Evolutionary conservation across 2,113 vertebrate genomes (phyloP).

Genomic region (Cercocebus atys): DNA sequence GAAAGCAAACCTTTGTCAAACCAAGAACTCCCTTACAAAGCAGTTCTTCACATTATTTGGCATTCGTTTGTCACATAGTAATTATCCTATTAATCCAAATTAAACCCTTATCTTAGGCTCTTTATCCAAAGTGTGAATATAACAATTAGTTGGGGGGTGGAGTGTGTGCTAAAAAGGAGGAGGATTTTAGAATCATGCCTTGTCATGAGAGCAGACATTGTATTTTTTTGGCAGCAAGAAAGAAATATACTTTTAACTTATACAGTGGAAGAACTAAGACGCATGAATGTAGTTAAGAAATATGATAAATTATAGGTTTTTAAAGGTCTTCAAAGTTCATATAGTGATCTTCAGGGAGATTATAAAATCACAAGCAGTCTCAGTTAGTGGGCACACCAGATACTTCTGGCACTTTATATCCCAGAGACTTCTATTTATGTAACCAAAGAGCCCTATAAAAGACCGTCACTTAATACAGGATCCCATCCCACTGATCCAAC

Average conservation of each 20-base stretch:
- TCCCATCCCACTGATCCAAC: not conserved
- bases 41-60: constrained; percentile 80
- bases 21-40: constrained; percentile 72
- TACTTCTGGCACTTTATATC: not conserved
- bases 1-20: constrained; percentile 81
- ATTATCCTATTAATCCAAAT: constrained; percentile 88
- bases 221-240: constrained; percentile 54
- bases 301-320: not conserved
- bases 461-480: not conserved
- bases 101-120: constrained; percentile 81
- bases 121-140: constrained; percentile 81
- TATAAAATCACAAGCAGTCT: not conserved
- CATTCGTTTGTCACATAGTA: constrained; percentile 83
- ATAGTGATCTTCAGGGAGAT: not conserved
- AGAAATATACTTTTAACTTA: not conserved
- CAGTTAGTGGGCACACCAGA: not conserved
- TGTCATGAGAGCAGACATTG: constrained; percentile 39
- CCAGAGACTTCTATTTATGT: not conserved
- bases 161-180: not conserved
- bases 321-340: not conserved
- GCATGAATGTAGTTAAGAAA: not conserved
- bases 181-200: constrained; percentile 71
- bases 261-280: not conserved
- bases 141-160: constrained; percentile 77
- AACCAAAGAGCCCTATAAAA: not conserved